Percentiles rank a stretch among this genome's conserved stretches.
phyloP scores from a whole-genome alignment of 2,797 vertebrate genomes.

The Tapirus indicus region DNA sequence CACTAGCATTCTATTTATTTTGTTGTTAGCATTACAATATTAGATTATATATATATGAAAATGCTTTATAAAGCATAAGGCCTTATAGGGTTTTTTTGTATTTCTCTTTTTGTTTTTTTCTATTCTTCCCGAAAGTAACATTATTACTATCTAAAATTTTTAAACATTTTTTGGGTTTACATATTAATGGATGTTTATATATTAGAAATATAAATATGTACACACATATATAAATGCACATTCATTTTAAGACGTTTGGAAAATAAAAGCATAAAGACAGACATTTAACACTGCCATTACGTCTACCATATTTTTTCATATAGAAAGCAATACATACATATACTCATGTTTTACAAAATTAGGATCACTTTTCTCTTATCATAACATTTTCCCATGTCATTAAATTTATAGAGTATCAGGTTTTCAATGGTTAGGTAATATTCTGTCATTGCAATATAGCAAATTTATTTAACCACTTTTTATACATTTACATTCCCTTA shows the following conservation, averaged over 20 bases:
- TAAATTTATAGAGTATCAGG: not conserved
- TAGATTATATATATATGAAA: slow-evolving; percentile 39
- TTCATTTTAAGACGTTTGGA: slow-evolving; percentile 27
- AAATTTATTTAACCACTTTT: slow-evolving; percentile 31
- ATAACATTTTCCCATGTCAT: not conserved
- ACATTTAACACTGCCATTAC: not conserved
- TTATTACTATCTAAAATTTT: slow-evolving; percentile 41
- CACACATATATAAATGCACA: not conserved
- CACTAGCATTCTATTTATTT: not conserved
- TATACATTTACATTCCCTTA: not conserved
- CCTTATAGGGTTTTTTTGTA: not conserved
- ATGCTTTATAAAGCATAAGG: not conserved
- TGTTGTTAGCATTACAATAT: not conserved
- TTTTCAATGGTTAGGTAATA: slow-evolving; percentile 45
- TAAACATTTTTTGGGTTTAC: not conserved
- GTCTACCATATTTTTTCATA: not conserved
- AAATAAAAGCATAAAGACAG: slow-evolving; percentile 37
- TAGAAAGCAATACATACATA: not conserved
- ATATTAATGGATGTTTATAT: not conserved
- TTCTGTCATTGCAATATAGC: not conserved
- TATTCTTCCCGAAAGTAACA: not conserved
- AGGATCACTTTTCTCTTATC: slow-evolving; percentile 18
- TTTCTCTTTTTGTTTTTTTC: not conserved
- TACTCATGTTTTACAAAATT: not conserved
- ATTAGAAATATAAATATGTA: not conserved